A percentile compares a stretch with the other conserved stretches of the same genome.
phyloP scores from a whole-genome alignment of 2,888 invertebrate species.

The Eristalis tenax region DNA sequence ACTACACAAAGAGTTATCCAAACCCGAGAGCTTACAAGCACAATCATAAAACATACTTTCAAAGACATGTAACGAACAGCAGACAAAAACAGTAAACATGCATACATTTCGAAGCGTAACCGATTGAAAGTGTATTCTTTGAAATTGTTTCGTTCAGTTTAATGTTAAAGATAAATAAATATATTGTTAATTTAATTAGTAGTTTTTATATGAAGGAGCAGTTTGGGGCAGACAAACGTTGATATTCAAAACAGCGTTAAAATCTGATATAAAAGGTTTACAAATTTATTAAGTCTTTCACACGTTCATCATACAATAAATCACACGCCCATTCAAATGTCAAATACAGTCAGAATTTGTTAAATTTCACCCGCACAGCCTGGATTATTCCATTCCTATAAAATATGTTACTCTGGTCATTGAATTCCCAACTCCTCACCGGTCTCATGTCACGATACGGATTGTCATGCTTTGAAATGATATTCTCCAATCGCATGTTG shows the following conservation, averaged over 20 bases:
- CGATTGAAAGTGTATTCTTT: constrained; percentile 27
- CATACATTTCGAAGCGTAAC: constrained; percentile 6
- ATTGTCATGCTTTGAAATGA: constrained; percentile 74
- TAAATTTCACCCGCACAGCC: constrained; percentile 67
- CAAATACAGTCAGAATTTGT: neutral
- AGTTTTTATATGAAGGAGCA: too few species aligned
- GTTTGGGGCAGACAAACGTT: too few species aligned
- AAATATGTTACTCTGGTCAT: constrained; percentile 74
- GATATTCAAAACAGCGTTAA: too few species aligned
- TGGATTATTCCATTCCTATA: constrained; percentile 77
- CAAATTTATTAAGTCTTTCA: too few species aligned
- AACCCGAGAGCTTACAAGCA: constrained; percentile 22
- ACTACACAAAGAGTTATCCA: constrained; percentile 10
- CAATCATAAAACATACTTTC: constrained; percentile 35
- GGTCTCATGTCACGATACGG: constrained; percentile 77
- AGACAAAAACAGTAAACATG: neutral
- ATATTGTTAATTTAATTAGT: constrained; percentile 12
- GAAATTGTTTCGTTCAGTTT: constrained; percentile 30
- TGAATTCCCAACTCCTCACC: constrained; percentile 73
- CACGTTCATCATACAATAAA: neutral
- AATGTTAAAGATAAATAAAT: constrained; percentile 12
- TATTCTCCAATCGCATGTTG: constrained; percentile 69
- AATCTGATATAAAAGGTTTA: too few species aligned
- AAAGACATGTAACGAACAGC: neutral
- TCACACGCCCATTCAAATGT: neutral